A percentile compares a stretch with the other conserved stretches of the same genome.
phyloP scores from a whole-genome alignment of 2,888 invertebrate species.

The Leucophora obtusa region DNA sequence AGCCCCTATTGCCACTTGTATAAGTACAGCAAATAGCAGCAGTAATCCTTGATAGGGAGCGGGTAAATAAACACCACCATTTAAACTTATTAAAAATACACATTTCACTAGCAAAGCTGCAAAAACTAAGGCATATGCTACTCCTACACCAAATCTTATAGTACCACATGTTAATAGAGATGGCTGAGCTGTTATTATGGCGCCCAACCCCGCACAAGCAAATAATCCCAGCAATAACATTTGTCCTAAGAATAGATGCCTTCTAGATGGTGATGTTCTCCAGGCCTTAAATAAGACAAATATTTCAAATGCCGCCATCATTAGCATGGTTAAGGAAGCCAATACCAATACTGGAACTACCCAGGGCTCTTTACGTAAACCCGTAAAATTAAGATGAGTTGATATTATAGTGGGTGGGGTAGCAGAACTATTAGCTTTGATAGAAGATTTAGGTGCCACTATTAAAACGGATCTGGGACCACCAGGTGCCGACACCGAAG shows the following conservation, averaged over 20 bases:
- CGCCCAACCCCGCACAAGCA: constrained; percentile 88
- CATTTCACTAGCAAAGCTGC: constrained; percentile 95
- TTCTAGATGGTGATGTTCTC: constrained; percentile 88
- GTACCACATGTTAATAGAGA: constrained; percentile 89
- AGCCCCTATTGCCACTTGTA: constrained; percentile 90
- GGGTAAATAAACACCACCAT: constrained; percentile 93
- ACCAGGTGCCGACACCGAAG: constrained; percentile 44
- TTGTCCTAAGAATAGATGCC: constrained; percentile 92
- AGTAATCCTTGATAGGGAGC: constrained; percentile 94
- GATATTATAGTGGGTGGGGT: constrained; percentile 73
- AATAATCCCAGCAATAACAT: constrained; percentile 91
- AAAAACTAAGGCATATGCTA: constrained; percentile 91
- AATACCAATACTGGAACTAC: constrained; percentile 92
- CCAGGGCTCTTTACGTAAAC: constrained; percentile 89
- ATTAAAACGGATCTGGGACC: constrained; percentile 71
- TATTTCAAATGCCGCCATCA: constrained; percentile 92
- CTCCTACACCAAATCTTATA: constrained; percentile 89
- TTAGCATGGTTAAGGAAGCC: constrained; percentile 89
- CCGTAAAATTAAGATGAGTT: constrained; percentile 72
- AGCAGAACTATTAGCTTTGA: constrained; percentile 50
- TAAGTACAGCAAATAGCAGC: constrained; percentile 93
- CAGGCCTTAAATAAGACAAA: constrained; percentile 93
- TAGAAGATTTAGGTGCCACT: constrained; percentile 68
- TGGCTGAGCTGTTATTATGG: constrained; percentile 88
- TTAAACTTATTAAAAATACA: constrained; percentile 93